A percentile compares a stretch with the other conserved stretches of the same genome.
phyloP scores from a whole-genome alignment of 1,140 invertebrate genomes.

The Phortica variegata region DNA sequence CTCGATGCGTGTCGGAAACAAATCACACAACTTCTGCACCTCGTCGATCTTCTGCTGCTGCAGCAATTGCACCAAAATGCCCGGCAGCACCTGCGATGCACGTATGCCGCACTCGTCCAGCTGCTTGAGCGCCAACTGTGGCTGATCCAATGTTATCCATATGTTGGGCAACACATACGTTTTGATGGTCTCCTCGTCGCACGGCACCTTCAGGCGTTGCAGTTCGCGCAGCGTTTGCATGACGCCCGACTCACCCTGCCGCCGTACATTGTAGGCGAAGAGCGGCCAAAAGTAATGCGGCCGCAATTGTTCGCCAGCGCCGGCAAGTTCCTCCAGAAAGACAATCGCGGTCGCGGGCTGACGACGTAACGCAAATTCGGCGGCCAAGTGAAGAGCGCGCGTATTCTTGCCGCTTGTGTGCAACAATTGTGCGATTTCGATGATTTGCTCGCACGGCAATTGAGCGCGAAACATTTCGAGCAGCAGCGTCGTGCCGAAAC shows the following conservation, averaged over 20 bases:
- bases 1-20: slow-evolving; percentile 41
- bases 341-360: slow-evolving; percentile 21
- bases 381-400: slow-evolving; percentile 37
- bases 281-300: slow-evolving; percentile 55
- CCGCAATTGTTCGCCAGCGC: slow-evolving; percentile 30
- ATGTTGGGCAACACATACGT: slow-evolving; percentile 56
- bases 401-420: slow-evolving; percentile 32
- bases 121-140: slow-evolving; percentile 39
- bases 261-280: slow-evolving; percentile 25
- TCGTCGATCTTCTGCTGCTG: slow-evolving; percentile 35
- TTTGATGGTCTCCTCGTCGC: slow-evolving; percentile 57
- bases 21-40: slow-evolving; percentile 33
- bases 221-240: slow-evolving; percentile 51
- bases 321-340: slow-evolving; percentile 32
- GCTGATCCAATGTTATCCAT: slow-evolving; percentile 45
- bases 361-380: slow-evolving; percentile 39
- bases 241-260: slow-evolving; percentile 38
- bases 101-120: slow-evolving; percentile 50
- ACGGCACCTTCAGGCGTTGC: slow-evolving; percentile 47
- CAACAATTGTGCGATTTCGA: slow-evolving; percentile 31
- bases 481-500: slow-evolving; percentile 31
- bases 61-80: slow-evolving; percentile 55
- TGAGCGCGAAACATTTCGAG: slow-evolving; percentile 35
- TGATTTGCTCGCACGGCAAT: slow-evolving; percentile 17
- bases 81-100: slow-evolving; percentile 33